These are phyloP conservation scores for Notocelia uddmanniana DNA, from an alignment of 2,888 invertebrate species.

Conservation along the genomic window DNA sequence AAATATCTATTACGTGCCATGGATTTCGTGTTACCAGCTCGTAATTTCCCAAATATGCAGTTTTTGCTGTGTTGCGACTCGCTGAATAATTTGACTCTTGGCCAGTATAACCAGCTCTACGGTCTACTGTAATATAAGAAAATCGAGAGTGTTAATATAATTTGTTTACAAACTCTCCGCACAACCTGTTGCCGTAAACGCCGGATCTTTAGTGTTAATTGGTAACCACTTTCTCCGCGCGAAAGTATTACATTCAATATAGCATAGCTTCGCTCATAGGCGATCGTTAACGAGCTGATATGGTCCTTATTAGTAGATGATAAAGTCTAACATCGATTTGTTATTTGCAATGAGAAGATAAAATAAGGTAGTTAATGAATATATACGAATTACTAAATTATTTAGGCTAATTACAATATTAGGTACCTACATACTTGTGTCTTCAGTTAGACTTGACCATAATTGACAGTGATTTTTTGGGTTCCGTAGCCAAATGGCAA, in stretches of 20 bases:
- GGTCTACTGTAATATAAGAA: conserved; percentile 20
- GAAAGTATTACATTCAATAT: conserved; percentile 42
- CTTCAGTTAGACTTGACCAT: background rate
- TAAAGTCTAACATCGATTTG: conserved; percentile 17
- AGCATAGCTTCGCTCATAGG: conserved; percentile 37
- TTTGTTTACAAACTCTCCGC: conserved; percentile 35
- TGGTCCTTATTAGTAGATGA: conserved; percentile 21
- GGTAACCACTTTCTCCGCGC: conserved; percentile 44
- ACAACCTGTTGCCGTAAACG: conserved; percentile 37
- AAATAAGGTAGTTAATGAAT: too few relatives aligned
- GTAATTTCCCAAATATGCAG: too few relatives aligned
- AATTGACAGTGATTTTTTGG: background rate
- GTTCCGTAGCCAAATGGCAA: too few relatives aligned
- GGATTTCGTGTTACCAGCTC: too few relatives aligned
- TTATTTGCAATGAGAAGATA: background rate
- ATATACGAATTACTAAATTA: conserved; percentile 4
- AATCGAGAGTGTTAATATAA: conserved; percentile 36
- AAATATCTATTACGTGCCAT: too few relatives aligned
- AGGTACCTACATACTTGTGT: background rate
- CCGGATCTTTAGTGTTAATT: conserved; percentile 45
- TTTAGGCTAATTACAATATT: background rate
- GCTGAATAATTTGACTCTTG: too few relatives aligned
- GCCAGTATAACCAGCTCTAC: background rate
- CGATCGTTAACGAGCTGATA: conserved; percentile 37
- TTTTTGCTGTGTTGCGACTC: too few relatives aligned